These are phyloP conservation scores for Zaprionus inermis DNA, from an alignment of 1,140 invertebrate species.

Conservation along the genomic window DNA sequence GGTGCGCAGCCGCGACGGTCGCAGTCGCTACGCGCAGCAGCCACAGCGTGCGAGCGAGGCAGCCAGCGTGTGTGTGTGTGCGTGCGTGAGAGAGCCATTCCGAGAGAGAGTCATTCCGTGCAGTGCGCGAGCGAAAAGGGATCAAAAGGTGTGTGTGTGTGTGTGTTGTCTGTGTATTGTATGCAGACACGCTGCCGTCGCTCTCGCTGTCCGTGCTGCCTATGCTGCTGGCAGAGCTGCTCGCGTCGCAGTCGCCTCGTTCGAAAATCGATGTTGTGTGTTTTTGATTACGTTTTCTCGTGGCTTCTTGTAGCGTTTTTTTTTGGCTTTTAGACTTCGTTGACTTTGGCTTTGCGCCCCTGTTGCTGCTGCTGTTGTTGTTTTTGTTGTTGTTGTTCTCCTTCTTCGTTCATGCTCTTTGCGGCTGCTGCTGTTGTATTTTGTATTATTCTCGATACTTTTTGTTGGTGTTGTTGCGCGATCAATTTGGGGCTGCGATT, in stretches of 20 bases:
- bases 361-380: slow-evolving; percentile 36
- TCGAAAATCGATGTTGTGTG: slow-evolving; percentile 73
- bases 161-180: slow-evolving; percentile 31
- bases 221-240: slow-evolving; percentile 32
- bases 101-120: slow-evolving; percentile 36
- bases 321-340: too few relatives aligned
- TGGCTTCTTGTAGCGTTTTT: slow-evolving; percentile 55
- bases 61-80: slow-evolving; percentile 12
- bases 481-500: slow-evolving; percentile 82
- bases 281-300: slow-evolving; percentile 80
- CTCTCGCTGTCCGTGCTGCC: slow-evolving; percentile 8
- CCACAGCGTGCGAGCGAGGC: slow-evolving; percentile 24
- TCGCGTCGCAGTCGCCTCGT: slow-evolving; percentile 46
- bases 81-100: slow-evolving; percentile 21
- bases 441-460: slow-evolving; percentile 52
- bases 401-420: slow-evolving; percentile 51
- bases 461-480: slow-evolving; percentile 62
- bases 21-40: slow-evolving; percentile 43
- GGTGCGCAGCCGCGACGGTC: slow-evolving; percentile 34
- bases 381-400: slow-evolving; percentile 51
- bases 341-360: slow-evolving; percentile 25
- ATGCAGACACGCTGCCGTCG: slow-evolving; percentile 5
- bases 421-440: slow-evolving; percentile 33
- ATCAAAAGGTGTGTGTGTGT: slow-evolving; percentile 70
- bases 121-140: slow-evolving; percentile 60